phyloP scores from a whole-genome alignment of 2,888 invertebrate species.

The Cephonodes hylas region DNA sequence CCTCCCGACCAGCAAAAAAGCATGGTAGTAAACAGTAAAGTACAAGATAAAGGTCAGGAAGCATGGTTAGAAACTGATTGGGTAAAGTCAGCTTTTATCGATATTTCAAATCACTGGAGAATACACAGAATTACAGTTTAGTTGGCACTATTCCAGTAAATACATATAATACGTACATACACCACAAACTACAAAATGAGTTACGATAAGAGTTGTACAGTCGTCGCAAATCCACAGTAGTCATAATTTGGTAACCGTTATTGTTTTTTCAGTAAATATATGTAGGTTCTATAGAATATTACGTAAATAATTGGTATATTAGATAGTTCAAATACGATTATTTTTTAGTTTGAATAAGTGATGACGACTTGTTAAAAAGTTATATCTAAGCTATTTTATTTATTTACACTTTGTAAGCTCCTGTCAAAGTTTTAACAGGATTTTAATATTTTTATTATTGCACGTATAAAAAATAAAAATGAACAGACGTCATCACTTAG shows the following conservation, averaged over 20 bases:
- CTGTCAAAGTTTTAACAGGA: not conserved
- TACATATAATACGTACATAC: conserved; percentile 79
- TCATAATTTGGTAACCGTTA: not conserved
- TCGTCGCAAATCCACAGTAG: conserved; percentile 76
- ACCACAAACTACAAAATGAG: conserved; percentile 78
- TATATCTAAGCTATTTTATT: not conserved
- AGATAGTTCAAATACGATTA: not conserved
- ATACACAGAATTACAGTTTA: conserved; percentile 62
- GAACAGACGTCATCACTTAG: conserved; percentile 55
- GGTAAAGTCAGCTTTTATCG: conserved; percentile 53
- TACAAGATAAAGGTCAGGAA: conserved; percentile 30
- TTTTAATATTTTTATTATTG: not conserved
- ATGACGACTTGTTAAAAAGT: conserved; percentile 30
- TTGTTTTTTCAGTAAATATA: not conserved
- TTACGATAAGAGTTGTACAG: conserved; percentile 73
- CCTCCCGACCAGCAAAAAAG: conserved; percentile 18
- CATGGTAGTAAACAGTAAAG: conserved; percentile 24
- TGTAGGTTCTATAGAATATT: not conserved
- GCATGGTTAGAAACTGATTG: conserved; percentile 35
- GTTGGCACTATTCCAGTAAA: conserved; percentile 68
- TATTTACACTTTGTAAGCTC: not conserved
- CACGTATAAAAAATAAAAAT: conserved; percentile 5
- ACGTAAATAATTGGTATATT: not conserved
- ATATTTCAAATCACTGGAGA: conserved; percentile 73
- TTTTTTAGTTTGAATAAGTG: conserved; percentile 24